Evolutionary conservation across 2,113 vertebrate species (phyloP), one percentile per base, ranked within the genome.

Genomic region (Prionailurus viverrinus): DNA sequence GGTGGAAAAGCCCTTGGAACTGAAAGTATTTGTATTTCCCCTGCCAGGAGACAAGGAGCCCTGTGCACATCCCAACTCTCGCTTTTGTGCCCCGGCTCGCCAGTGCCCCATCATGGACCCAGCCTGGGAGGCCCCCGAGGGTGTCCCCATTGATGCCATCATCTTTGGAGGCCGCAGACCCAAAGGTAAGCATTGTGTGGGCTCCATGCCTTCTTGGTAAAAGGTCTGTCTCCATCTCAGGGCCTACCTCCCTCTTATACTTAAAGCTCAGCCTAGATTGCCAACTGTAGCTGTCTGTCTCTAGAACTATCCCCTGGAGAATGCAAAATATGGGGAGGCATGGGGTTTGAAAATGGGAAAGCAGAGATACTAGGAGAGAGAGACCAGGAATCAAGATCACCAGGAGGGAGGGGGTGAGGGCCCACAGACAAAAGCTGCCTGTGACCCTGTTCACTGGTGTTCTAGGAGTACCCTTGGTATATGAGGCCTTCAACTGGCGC

Each of bases 51-150:
- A 98, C 89, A 94, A 98, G 27, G 97, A 98, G 3, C 96, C 98
- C 3, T 98, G 98, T 63, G 99, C 99, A 53, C 99, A 99, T 53
- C 99, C 99, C 89, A 99, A 99, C 74, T 99, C 99, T 15, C 98
- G 99, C 0, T 99, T 99, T 76, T 99, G 99, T 91, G 98, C 98
- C 23, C 99, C 99, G 0, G 99, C 99, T 48, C 96, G 82, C 7
- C 98, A 99, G 86, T 99, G 99, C 33, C 99, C 99, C 55, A 99
- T 99, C 76, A 99, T 99, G 97, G 99, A 99, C 91, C 98, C 98
- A 0, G 98, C 97, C 2, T 99, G 99, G 99, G 99, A 99, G 53
- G 98, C 97, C 4, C 98, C 99, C 0, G 96, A 98, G 33, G 99
- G 99, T 4, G 99, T 99, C 36, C 99, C 99, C 53, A 99, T 99